Percentiles rank a stretch among this genome's conserved stretches.
These are phyloP conservation scores for Jordanella pulchra DNA, from an alignment of 2,797 vertebrate species.

Conservation along the genomic window DNA sequence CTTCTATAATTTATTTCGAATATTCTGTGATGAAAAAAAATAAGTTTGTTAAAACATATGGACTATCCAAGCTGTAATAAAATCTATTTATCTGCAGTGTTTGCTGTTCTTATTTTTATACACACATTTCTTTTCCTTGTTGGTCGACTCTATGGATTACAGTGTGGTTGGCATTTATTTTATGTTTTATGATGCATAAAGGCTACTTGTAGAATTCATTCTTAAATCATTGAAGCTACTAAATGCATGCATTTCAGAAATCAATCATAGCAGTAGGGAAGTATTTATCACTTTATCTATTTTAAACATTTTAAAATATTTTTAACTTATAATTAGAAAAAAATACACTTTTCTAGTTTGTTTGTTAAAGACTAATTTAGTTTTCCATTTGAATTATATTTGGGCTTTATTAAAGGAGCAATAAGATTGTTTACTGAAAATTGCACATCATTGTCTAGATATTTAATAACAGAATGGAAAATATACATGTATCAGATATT, in stretches of 20 bases:
- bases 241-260: not conserved
- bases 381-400: not conserved
- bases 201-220: not conserved
- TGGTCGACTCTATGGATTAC: not conserved
- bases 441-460: too few relatives aligned
- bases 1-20: constrained; percentile 41
- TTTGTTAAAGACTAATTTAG: too few relatives aligned
- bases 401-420: too few relatives aligned
- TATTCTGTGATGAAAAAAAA: constrained; percentile 55
- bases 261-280: not conserved
- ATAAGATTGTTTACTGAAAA: too few relatives aligned
- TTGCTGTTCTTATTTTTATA: constrained; percentile 28
- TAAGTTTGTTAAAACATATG: constrained; percentile 47
- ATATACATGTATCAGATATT: too few relatives aligned
- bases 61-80: constrained; percentile 59
- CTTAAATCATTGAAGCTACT: not conserved
- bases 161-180: not conserved
- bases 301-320: too few relatives aligned
- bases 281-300: not conserved
- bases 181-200: not conserved
- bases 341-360: not conserved
- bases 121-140: not conserved
- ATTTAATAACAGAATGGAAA: too few relatives aligned
- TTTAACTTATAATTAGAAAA: too few relatives aligned
- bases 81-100: constrained; percentile 43